Evolutionary conservation across 1,140 invertebrate species (phyloP), one percentile per base, ranked within the genome.

Genomic region (Macrobrachium nipponense): DNA sequence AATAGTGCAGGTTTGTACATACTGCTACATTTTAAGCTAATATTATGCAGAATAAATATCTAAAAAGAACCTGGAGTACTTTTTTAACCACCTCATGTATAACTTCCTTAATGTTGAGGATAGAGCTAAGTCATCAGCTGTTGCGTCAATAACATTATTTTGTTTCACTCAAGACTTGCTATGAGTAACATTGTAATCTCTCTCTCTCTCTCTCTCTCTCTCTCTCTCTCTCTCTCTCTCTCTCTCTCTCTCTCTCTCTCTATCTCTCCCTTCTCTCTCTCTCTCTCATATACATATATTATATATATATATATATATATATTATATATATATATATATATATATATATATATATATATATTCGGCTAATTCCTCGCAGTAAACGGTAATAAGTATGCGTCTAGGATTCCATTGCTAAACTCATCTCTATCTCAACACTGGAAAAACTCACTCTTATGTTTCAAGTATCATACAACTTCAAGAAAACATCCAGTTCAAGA

Each of bases 1-100:
- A 76, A 84, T 84, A 81, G 61, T 81, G 72, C 64, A 81, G 73
- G 79, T 81, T 87, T 87, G 85, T 87, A 87, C 72, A 87, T 87
- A 86, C 70, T 64, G 72, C 79, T 86, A 77, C 70, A 86, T 76
- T 80, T 81, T 81, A 87, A 76, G 85, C 78, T 81, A 77, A 87
- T 81, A 76, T 77, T 87, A 77, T 81, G 85, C 70, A 86, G 44
- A 70, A 70, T 70, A 70, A 70, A 76, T 76, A 76, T 76, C 27
- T 76, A 76, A 76, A 76, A 51, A 18, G 18, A 58, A 76, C 5
- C 15, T 2, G n/a, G 66, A 20, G 36, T 70, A 23, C 20, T 70
- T 70, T 70, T n/a, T 70, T 20, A 27, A 70, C 66, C 66, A 70
- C 66, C 66, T 70, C 23, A 27, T 70, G 0, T n/a, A 27, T 27